Base-by-base conservation (phyloP, 2,113 vertebrate genomes). In the Mesoclemmys tuberculata region DNA sequence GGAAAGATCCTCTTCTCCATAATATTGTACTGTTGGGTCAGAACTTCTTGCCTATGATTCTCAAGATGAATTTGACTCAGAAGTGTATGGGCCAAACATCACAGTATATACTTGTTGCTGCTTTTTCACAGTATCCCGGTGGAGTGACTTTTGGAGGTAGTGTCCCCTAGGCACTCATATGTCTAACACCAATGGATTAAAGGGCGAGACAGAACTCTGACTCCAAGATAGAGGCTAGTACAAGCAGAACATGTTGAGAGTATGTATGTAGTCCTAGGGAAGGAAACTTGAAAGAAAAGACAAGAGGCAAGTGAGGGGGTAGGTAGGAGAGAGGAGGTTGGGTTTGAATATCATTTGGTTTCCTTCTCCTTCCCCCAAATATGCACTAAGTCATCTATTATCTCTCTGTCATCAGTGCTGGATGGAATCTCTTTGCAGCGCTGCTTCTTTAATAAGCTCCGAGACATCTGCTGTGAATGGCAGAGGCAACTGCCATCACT, bases 391-490 rank as follows among this genome's bases (percentile, higher is more conserved):
- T n/a, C 2, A 82, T 1, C 19, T 74, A 83, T 35, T 93, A 78
- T 85, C n/a, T 88, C 71, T 88, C 55, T 90, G 7, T 87, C 61
- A 21, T 8, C 96, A 98, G 99, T 99, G 89, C 96, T 99, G 61
- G 97, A 99, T 46, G 98, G 98, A 16, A 98, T 97, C 38, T 79
- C 89, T 0, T 96, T 99, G 90, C 98, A 98, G 16, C 98, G 97
- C 41, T 95, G 97, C 61, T 99, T 99, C 96, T 98, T 99, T n/a
- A 98, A 98, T 97, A 98, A 94, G 87, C 98, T 99, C 61, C 97
- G 98, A 96, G 98, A 98, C 1, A 95, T 98, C 11, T 98, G 98
- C 5, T 49, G 56, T 46, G 88, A 95, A 54, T 99, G 99, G 99
- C 98, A 98, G 90, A 96, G 96, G 71, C 96, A 97, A 80, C 26